Conservation (phyloP, 2,888 invertebrate genomes). For the Arrhopalites spinosus region DNA sequence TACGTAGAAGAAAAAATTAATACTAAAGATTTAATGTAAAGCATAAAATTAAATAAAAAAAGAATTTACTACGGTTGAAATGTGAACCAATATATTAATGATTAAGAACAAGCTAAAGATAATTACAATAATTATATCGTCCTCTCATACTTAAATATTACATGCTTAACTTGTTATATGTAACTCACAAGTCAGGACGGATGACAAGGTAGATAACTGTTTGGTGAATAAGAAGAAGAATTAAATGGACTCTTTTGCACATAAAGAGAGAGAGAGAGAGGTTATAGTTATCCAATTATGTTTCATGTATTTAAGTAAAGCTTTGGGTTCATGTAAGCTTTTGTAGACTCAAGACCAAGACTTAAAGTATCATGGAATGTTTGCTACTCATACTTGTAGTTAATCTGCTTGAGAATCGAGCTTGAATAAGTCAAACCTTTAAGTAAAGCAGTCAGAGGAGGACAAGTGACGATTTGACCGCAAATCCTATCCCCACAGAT, state of each 20-base stretch:
- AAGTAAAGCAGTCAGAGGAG: neutral
- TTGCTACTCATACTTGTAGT: neutral
- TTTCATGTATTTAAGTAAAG: constrained; percentile 7
- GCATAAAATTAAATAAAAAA: neutral
- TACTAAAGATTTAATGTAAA: no score
- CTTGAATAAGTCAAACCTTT: neutral
- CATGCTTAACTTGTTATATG: no score
- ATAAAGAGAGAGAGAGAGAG: neutral
- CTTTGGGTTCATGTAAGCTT: no score
- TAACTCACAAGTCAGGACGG: neutral
- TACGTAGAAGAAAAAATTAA: no score
- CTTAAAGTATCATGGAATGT: neutral
- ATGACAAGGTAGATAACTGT: neutral
- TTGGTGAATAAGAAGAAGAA: neutral
- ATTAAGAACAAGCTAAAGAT: neutral
- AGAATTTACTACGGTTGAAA: constrained; percentile 7
- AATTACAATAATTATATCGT: neutral
- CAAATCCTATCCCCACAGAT: neutral
- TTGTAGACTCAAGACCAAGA: neutral
- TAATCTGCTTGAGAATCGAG: constrained; percentile 4
- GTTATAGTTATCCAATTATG: constrained; percentile 34
- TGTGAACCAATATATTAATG: neutral
- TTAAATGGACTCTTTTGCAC: neutral
- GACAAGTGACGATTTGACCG: neutral
- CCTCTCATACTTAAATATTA: neutral